Conservation (phyloP, 2,113 vertebrate genomes). For the Leucopsar rothschildi region DNA sequence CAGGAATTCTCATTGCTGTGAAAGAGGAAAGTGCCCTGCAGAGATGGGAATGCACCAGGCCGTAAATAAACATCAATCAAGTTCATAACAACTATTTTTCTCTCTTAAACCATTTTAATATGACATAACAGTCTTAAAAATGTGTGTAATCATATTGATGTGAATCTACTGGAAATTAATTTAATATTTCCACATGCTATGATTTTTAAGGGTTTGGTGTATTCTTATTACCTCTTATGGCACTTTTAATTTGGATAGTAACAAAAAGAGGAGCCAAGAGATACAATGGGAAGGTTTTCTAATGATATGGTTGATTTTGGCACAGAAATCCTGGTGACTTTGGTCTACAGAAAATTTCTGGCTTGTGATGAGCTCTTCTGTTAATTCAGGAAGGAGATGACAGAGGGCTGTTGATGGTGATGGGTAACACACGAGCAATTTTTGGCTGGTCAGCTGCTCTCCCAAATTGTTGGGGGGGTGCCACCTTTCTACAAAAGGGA, state of each 20-base stretch:
- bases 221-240: background rate
- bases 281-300: background rate
- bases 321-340: background rate
- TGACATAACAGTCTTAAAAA: background rate
- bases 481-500: background rate
- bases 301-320: background rate
- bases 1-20: background rate
- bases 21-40: background rate
- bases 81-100: background rate
- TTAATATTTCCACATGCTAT: background rate
- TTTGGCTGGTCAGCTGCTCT: background rate
- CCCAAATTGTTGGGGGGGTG: background rate
- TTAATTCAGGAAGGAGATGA: background rate
- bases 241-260: background rate
- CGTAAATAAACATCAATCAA: background rate
- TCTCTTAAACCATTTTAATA: background rate
- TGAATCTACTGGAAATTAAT: background rate
- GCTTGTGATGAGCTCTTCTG: background rate
- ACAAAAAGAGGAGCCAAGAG: background rate
- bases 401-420: background rate
- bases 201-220: background rate
- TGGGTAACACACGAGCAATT: background rate
- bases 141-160: background rate
- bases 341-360: background rate
- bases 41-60: background rate